phyloP scores from a whole-genome alignment of 2,797 vertebrate species.

The Arnoldichthys spilopterus region DNA sequence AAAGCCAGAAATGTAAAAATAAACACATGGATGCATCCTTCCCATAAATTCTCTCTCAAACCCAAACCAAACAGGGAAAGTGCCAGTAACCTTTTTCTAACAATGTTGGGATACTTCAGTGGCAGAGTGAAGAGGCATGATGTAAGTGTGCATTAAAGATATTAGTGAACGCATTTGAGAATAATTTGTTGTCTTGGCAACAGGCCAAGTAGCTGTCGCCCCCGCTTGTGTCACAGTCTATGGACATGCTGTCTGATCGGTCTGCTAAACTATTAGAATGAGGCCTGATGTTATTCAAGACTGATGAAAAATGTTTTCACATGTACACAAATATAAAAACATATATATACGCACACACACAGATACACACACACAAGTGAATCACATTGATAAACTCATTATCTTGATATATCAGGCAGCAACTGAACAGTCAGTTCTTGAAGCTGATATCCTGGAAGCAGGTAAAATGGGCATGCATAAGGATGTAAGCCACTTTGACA shows the following conservation, averaged over 20 bases:
- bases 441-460: too few relatives aligned
- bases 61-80: slow-evolving; percentile 4
- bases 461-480: too few relatives aligned
- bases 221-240: slow-evolving; percentile 12
- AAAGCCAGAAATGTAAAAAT: not conserved
- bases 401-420: too few relatives aligned
- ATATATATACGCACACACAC: too few relatives aligned
- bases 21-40: not conserved
- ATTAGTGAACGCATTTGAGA: slow-evolving; percentile 50
- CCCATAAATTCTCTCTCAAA: not conserved
- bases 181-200: slow-evolving; percentile 66
- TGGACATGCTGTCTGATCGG: not conserved
- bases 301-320: not conserved
- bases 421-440: too few relatives aligned
- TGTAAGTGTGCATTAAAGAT: slow-evolving; percentile 43
- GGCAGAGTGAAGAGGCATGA: slow-evolving; percentile 36
- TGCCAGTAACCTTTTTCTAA: slow-evolving; percentile 35
- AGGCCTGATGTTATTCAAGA: not conserved
- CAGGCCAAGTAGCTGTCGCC: slow-evolving; percentile 39
- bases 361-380: too few relatives aligned
- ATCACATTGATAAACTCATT: too few relatives aligned
- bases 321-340: not conserved
- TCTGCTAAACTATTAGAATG: not conserved
- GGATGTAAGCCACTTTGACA: too few relatives aligned
- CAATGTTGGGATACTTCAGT: slow-evolving; percentile 22